Conservation (phyloP, 2,113 vertebrate genomes). For the Patagioenas fasciata region DNA sequence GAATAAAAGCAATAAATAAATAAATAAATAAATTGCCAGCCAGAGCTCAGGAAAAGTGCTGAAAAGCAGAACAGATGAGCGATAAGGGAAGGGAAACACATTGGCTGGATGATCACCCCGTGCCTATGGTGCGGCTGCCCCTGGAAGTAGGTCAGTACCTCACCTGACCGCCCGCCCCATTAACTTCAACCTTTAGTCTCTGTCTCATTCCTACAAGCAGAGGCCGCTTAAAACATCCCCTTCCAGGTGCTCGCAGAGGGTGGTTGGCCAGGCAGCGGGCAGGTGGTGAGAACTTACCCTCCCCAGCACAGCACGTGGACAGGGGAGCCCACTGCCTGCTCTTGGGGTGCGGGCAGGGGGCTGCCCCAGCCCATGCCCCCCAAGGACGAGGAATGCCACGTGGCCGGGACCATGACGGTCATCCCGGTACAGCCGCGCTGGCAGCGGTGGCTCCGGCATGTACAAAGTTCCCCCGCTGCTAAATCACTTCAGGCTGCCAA, state of each 20-base stretch:
- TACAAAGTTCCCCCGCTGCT: conserved; percentile 39
- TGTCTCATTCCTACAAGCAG: neutral
- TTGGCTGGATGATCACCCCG: neutral
- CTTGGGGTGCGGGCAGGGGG: neutral
- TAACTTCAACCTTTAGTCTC: conserved; percentile 54
- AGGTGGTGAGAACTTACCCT: neutral
- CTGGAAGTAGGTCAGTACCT: conserved; percentile 55
- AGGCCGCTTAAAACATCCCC: neutral
- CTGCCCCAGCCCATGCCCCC: neutral
- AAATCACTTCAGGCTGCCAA: conserved; percentile 68
- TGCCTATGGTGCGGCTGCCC: neutral
- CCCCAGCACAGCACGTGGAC: rapidly evolving
- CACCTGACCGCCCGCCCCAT: conserved; percentile 35
- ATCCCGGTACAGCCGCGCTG: neutral
- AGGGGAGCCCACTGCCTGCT: rapidly evolving
- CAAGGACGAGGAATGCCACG: neutral
- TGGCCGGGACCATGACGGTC: conserved; percentile 24
- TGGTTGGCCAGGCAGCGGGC: neutral
- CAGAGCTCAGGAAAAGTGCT: conserved; percentile 46
- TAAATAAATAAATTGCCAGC: conserved; percentile 17
- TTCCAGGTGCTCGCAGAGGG: rapidly evolving
- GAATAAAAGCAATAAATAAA: neutral
- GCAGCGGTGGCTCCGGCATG: neutral
- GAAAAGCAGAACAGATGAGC: neutral
- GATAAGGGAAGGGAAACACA: conserved; percentile 46